phyloP scores from a whole-genome alignment of 2,888 invertebrate species.

The Acanthosepion pharaonis region DNA sequence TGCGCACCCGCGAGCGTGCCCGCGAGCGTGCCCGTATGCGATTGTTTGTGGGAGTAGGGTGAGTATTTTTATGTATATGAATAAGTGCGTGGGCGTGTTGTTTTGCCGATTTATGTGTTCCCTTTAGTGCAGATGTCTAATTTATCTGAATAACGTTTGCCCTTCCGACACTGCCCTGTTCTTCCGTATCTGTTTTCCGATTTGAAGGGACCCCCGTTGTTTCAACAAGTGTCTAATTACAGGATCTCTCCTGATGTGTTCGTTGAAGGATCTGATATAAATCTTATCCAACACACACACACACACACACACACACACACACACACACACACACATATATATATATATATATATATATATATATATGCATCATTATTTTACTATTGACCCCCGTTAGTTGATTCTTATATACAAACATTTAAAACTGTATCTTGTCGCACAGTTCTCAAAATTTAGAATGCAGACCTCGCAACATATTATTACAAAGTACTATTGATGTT shows the following conservation, averaged over 20 bases:
- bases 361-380: no score
- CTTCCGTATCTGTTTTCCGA: background rate
- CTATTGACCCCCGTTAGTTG: no score
- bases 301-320: no score
- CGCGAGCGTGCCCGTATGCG: background rate
- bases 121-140: background rate
- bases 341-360: no score
- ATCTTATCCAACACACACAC: background rate
- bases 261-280: background rate
- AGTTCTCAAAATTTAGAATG: no score
- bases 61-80: background rate
- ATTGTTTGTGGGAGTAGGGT: background rate
- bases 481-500: no score
- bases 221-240: background rate
- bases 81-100: background rate
- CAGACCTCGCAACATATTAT: no score
- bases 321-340: no score
- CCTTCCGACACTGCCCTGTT: background rate
- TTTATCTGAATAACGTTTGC: background rate
- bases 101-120: background rate
- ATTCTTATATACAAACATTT: no score
- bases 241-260: background rate
- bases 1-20: background rate
- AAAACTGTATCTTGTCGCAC: no score
- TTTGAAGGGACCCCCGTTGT: background rate